Evolutionary conservation across 2,797 vertebrate genomes (phyloP).

Genomic region (Tenualosa ilisha): DNA sequence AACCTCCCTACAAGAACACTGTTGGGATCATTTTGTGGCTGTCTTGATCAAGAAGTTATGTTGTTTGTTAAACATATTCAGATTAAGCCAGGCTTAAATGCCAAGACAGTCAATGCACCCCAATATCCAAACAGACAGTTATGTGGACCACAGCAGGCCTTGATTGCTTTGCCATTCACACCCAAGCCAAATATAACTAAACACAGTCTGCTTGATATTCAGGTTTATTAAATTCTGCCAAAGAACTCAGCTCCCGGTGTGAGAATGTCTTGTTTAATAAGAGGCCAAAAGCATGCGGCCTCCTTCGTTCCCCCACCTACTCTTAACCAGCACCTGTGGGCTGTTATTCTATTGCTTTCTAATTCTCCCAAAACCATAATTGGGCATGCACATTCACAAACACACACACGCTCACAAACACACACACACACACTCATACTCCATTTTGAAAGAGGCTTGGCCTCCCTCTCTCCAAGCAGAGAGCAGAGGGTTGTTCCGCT

Average conservation of each 20-base stretch:
- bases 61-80: neutral
- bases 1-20: neutral
- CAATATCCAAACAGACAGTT: neutral
- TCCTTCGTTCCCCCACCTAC: conserved; percentile 34
- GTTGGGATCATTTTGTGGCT: neutral
- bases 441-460: conserved; percentile 33
- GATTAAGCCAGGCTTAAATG: neutral
- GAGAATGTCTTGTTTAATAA: conserved; percentile 48
- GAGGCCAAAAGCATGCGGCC: conserved; percentile 33
- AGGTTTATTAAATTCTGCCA: conserved; percentile 53
- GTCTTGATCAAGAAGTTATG: neutral
- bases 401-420: neutral
- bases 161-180: conserved; percentile 16
- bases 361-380: conserved; percentile 49
- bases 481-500: neutral
- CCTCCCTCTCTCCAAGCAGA: conserved; percentile 25
- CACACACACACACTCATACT: neutral
- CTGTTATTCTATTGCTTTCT: conserved; percentile 39
- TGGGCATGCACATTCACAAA: conserved; percentile 4
- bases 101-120: neutral
- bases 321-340: conserved; percentile 41
- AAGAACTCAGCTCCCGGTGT: conserved; percentile 43
- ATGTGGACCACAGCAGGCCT: neutral
- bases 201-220: conserved; percentile 51
- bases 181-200: conserved; percentile 12